Base-by-base conservation (phyloP, 1,140 invertebrate genomes). In the Apolygus lucorum region DNA sequence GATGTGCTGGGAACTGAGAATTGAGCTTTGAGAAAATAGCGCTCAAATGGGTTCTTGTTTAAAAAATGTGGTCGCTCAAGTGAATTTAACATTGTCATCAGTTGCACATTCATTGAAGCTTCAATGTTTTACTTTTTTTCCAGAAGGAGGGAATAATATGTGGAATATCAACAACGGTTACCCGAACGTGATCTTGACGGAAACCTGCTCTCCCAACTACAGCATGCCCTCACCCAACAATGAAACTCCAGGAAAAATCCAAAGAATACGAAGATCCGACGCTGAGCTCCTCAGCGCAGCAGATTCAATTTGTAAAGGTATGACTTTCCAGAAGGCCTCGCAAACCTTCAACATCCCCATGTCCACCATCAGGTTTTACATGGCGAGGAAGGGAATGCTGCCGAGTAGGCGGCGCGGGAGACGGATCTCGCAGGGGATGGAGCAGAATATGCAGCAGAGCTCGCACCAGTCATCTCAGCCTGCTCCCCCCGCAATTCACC, bases 291-390 rank as follows among this genome's bases (percentile, higher is more conserved):
- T 87, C 1, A 84, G 88, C 75, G 89, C 89, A 1, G 89, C 89
- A 1, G 89, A 91, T 75, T 88, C 88, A 78, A 88, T 91, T 28
- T 87, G 87, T 13, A 84, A 87, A 24, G 89, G 89, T 14, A 88
- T 88, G 81, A 90, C 89, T 74, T 90, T 90, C 82, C 89, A 90
- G 78, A 90, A 87, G 8, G 89, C 90, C 42, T 90, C 88, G 42
- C 88, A 90, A 76, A 88, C 89, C 81, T 91, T 90, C 76, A 90
- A 90, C 75, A 91, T 90, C 78, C 89, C 89, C 63, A 90, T 90
- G 71, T 90, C 88, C n/a, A 91, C 89, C 66, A 90, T 90, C 77
- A 84, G 85, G 78, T 90, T 91, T 77, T 90, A 90, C 78, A 90
- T 90, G 89, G 89, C 88, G 26, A 81, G 89, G 68, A 90, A 90